phyloP scores from a whole-genome alignment of 1,140 invertebrate genomes.

The Pemphigus obesinymphae region DNA sequence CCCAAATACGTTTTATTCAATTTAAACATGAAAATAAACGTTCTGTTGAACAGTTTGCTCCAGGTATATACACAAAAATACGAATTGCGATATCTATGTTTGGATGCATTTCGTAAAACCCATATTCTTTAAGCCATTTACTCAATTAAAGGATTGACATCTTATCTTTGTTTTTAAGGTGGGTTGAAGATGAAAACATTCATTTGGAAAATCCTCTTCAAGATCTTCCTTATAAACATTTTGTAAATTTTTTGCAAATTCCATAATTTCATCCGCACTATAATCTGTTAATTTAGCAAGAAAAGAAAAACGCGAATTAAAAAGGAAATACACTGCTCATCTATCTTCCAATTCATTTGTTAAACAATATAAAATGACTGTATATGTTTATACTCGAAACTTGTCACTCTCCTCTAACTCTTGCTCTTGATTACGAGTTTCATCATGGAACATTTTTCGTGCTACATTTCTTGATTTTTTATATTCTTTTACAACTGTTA shows the following conservation, averaged over 20 bases:
- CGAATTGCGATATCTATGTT: not conserved
- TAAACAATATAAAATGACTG: not conserved
- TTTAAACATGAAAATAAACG: not conserved
- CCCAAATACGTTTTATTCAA: not conserved
- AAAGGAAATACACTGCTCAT: no score
- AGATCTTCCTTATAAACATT: not conserved
- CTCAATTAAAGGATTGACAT: not conserved
- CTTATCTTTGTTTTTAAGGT: not conserved
- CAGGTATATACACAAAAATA: not conserved
- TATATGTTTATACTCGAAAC: no score
- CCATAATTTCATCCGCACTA: no score
- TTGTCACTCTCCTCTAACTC: no score
- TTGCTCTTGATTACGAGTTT: not conserved
- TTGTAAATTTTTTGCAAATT: not conserved
- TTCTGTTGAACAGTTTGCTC: not conserved
- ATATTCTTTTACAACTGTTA: not conserved
- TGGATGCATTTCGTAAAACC: no score
- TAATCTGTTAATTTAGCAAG: not conserved
- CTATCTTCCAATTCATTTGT: not conserved
- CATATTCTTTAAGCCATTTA: not conserved
- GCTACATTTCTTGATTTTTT: not conserved
- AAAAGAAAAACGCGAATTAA: slow-evolving; percentile 4
- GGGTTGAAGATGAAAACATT: not conserved
- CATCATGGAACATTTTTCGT: not conserved
- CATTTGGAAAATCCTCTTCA: not conserved